Conservation (phyloP, 2,888 invertebrate species). For the Diplolepis rosae region DNA sequence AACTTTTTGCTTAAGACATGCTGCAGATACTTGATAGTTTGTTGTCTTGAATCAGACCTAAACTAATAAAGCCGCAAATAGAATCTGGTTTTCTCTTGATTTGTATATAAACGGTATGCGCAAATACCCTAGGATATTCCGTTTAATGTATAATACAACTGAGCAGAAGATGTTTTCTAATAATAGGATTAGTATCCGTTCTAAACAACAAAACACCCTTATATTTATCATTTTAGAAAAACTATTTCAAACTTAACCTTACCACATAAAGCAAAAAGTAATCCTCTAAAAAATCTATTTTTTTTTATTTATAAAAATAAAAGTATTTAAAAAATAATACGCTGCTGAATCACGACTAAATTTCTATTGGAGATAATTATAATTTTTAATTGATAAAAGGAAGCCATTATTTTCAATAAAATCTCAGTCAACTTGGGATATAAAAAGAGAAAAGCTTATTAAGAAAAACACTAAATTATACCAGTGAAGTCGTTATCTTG, state of each 20-base stretch:
- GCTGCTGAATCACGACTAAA: too few species aligned
- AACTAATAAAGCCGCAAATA: conserved; percentile 29
- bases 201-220: not conserved
- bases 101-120: conserved; percentile 15
- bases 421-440: too few species aligned
- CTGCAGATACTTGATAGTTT: conserved; percentile 13
- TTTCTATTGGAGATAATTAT: too few species aligned
- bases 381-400: too few species aligned
- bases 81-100: conserved; percentile 11
- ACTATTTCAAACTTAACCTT: not conserved
- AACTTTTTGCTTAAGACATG: not conserved
- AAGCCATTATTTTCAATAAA: too few species aligned
- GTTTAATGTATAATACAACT: not conserved
- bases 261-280: too few species aligned
- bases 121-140: not conserved
- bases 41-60: conserved; percentile 26
- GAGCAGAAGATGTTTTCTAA: conserved; percentile 16
- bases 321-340: too few species aligned
- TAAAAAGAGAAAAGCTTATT: too few species aligned
- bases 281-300: too few species aligned
- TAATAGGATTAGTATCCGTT: conserved; percentile 1
- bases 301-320: too few species aligned
- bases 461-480: too few species aligned
- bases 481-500: not conserved
- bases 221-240: not conserved